A percentile compares a stretch with the other conserved stretches of the same genome.
Conservation (phyloP, 1,140 invertebrate genomes). For the Antheraea mylitta region DNA sequence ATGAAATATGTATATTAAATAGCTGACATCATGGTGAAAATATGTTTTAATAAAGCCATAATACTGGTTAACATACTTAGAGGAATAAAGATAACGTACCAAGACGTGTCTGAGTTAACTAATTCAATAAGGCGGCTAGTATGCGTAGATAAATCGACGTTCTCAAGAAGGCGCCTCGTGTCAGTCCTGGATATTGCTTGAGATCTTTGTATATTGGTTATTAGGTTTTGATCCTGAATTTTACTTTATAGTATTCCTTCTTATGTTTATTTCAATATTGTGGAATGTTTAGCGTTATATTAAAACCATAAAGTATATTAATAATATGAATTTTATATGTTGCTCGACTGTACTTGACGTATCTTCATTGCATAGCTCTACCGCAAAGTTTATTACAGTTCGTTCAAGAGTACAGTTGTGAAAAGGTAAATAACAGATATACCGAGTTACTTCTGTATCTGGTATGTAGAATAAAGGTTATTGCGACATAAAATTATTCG, state of each 20-base stretch:
- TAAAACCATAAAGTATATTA: too few species aligned
- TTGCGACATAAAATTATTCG: too few species aligned
- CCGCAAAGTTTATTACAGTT: too few species aligned
- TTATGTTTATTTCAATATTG: not conserved
- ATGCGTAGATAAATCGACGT: not conserved
- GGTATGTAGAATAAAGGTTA: too few species aligned
- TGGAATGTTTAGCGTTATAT: too few species aligned
- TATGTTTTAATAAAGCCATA: slow-evolving; percentile 12
- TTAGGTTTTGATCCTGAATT: too few species aligned
- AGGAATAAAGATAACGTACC: slow-evolving; percentile 9
- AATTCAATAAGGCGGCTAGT: slow-evolving; percentile 4
- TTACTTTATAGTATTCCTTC: not conserved
- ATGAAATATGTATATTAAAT: not conserved
- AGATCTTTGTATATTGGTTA: not conserved
- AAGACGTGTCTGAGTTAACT: slow-evolving; percentile 4
- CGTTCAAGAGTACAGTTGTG: too few species aligned
- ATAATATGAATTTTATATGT: too few species aligned
- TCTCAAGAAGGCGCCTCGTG: not conserved
- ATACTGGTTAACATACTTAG: slow-evolving; percentile 3
- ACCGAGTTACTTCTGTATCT: too few species aligned
- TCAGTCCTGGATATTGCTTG: slow-evolving; percentile 2
- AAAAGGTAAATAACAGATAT: too few species aligned
- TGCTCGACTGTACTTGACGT: too few species aligned
- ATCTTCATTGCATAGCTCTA: too few species aligned
- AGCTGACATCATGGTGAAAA: not conserved